Evolutionary conservation across 2,888 invertebrate genomes (phyloP).

Genomic region (Eilema griseolum): DNA sequence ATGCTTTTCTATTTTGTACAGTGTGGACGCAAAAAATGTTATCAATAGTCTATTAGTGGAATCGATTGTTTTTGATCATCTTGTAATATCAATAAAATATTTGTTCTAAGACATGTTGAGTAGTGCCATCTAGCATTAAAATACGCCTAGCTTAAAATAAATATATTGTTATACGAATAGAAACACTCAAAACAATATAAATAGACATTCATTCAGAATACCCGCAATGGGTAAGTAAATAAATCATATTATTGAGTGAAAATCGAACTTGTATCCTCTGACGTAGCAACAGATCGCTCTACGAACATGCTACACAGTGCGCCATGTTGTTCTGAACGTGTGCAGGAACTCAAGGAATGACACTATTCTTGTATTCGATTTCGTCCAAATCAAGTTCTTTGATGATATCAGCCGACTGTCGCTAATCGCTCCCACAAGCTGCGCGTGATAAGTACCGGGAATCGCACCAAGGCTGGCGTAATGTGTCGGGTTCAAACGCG

Average conservation of each 20-base stretch:
- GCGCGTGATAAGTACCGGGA: conserved; percentile 64
- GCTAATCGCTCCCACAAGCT: conserved; percentile 42
- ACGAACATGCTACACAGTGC: neutral
- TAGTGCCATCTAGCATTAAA: neutral
- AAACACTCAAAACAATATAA: neutral
- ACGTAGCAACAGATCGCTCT: neutral
- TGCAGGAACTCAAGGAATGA: neutral
- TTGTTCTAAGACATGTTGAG: neutral
- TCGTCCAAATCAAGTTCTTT: conserved; percentile 5
- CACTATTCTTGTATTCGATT: neutral
- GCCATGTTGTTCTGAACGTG: neutral
- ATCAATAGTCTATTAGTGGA: neutral
- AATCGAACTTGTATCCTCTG: neutral
- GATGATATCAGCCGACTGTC: conserved; percentile 1
- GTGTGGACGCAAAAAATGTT: neutral
- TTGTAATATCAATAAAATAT: no score
- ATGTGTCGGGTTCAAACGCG: conserved; percentile 78
- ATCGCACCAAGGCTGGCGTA: conserved; percentile 77
- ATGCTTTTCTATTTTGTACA: conserved; percentile 14
- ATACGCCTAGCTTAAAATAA: neutral
- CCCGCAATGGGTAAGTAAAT: neutral
- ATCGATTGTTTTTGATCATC: conserved; percentile 6
- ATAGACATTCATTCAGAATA: neutral
- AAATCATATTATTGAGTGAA: neutral
- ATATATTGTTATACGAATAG: neutral